phyloP scores from a whole-genome alignment of 1,140 invertebrate genomes.

The Drosophila auraria region DNA sequence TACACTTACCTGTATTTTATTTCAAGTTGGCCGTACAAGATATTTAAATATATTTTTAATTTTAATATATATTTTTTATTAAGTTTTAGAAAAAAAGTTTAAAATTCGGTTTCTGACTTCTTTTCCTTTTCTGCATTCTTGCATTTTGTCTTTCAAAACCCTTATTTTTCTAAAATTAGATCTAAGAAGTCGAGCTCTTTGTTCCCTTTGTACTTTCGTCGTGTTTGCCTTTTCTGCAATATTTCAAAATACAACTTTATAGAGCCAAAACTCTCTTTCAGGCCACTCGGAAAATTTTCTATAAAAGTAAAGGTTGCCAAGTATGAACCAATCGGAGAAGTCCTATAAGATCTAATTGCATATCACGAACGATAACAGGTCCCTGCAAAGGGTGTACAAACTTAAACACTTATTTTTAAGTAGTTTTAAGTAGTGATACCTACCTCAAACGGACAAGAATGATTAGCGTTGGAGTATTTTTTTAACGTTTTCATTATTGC shows the following conservation, averaged over 20 bases:
- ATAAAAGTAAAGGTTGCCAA: neutral
- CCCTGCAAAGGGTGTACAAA: neutral
- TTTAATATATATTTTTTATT: neutral
- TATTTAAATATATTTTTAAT: neutral
- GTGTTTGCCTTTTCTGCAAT: neutral
- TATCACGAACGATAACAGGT: neutral
- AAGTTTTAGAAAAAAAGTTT: too few species aligned
- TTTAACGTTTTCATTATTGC: neutral
- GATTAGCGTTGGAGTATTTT: neutral
- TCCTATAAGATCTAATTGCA: neutral
- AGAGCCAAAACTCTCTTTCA: neutral
- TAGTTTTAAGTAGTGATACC: neutral
- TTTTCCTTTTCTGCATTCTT: too few species aligned
- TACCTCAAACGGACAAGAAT: neutral
- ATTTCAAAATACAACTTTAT: neutral
- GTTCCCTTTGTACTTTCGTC: neutral
- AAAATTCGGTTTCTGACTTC: too few species aligned
- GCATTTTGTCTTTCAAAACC: too few species aligned
- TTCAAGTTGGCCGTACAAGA: too few species aligned
- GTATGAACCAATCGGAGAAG: neutral
- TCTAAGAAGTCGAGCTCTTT: neutral
- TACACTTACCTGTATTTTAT: neutral
- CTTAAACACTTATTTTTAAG: neutral
- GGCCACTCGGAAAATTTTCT: neutral
- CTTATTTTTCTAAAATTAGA: too few species aligned